Percentiles rank a stretch among this genome's conserved stretches.
Conservation (phyloP, 2,888 invertebrate species). For the Trichopria drosophilae region DNA sequence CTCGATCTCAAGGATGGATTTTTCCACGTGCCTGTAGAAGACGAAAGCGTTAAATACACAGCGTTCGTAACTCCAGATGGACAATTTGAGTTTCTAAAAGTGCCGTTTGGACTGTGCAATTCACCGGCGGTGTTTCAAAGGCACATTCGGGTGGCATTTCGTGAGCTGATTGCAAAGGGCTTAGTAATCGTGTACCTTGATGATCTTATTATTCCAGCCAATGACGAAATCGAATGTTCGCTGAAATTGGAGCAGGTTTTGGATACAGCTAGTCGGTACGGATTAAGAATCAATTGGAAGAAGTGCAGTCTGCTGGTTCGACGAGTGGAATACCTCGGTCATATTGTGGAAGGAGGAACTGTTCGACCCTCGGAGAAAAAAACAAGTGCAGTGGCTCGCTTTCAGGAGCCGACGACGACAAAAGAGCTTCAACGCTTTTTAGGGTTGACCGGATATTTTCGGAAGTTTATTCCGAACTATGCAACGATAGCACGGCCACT, state of each 20-base stretch:
- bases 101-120: constrained; percentile 39
- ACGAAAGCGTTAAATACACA: constrained; percentile 35
- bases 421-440: constrained; percentile 26
- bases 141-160: constrained; percentile 27
- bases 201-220: constrained; percentile 30
- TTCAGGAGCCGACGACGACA: constrained; percentile 13
- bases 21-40: constrained; percentile 31
- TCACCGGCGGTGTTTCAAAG: constrained; percentile 29
- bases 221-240: constrained; percentile 12
- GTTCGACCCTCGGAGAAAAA: too few species aligned
- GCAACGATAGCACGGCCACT: too few species aligned
- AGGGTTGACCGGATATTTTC: too few species aligned
- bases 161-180: constrained; percentile 11
- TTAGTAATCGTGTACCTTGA: constrained; percentile 28
- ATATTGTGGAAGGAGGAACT: constrained; percentile 13
- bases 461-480: constrained; percentile 23
- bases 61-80: constrained; percentile 35
- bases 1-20: too few species aligned
- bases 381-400: constrained; percentile 5
- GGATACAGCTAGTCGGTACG: constrained; percentile 9
- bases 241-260: constrained; percentile 20
- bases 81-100: constrained; percentile 33
- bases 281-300: constrained; percentile 29
- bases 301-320: constrained; percentile 26
- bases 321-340: constrained; percentile 27